Evolutionary conservation across 2,888 invertebrate genomes (phyloP).

Genomic region (Drosophila kanekoi): DNA sequence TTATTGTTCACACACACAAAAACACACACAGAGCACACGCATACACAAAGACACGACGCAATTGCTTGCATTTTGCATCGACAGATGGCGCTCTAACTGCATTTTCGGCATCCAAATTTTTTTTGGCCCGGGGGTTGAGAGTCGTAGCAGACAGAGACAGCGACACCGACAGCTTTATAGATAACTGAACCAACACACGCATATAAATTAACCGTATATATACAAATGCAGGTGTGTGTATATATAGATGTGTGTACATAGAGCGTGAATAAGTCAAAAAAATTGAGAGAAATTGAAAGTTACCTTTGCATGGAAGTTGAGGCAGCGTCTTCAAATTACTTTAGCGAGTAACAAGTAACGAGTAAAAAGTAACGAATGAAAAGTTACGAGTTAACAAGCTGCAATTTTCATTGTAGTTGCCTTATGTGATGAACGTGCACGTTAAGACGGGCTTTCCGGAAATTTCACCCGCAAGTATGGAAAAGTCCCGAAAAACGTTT

Average conservation of each 20-base stretch:
- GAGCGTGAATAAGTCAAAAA: constrained; percentile 17
- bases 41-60: constrained; percentile 13
- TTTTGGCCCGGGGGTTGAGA: background rate
- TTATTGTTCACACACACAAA: constrained; percentile 49
- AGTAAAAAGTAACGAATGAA: background rate
- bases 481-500: no score
- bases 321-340: no score
- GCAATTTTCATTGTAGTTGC: no score
- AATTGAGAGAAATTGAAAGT: constrained; percentile 24
- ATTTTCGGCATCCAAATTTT: constrained; percentile 28
- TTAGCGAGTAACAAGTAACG: background rate
- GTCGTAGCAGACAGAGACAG: constrained; percentile 27
- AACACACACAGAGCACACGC: constrained; percentile 1
- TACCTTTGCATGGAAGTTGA: background rate
- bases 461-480: no score
- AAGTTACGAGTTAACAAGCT: background rate
- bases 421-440: no score
- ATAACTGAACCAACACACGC: constrained; percentile 8
- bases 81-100: constrained; percentile 57
- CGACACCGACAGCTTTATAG: constrained; percentile 16
- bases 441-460: no score
- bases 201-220: background rate
- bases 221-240: constrained; percentile 7
- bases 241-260: background rate
- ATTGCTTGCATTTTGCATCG: constrained; percentile 59